Conservation (phyloP, 1,140 invertebrate species). For the Teleogryllus occipitalis region DNA sequence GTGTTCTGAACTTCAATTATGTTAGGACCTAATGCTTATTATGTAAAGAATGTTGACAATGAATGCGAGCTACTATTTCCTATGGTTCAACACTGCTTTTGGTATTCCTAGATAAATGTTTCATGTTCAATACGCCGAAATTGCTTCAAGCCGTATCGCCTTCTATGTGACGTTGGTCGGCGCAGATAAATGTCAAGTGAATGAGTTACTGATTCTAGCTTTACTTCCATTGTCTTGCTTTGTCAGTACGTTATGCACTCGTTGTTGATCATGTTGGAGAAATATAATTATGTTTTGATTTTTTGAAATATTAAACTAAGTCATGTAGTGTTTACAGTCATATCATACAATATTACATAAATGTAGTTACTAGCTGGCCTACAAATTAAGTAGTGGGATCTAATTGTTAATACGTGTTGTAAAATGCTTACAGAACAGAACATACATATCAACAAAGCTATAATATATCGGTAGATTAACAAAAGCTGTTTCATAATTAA, state of each 20-base stretch:
- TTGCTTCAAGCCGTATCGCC: background rate
- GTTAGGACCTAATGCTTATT: too few relatives aligned
- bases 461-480: background rate
- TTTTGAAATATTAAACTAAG: background rate
- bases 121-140: background rate
- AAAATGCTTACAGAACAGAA: background rate
- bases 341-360: background rate
- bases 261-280: background rate
- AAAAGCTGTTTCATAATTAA: background rate
- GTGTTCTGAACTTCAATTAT: background rate
- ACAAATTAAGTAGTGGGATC: background rate
- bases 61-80: too few relatives aligned
- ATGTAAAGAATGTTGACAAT: too few relatives aligned
- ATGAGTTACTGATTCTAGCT: background rate
- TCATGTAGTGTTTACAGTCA: background rate
- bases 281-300: background rate
- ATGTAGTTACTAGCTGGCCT: background rate
- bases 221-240: background rate
- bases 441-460: slow-evolving; percentile 5
- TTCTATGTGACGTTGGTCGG: background rate
- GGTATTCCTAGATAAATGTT: background rate
- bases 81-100: background rate
- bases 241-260: background rate
- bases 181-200: background rate
- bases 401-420: slow-evolving; percentile 1